Conservation (phyloP, 2,113 vertebrate species). For the human region GRCh38 chr6:122786001-122786500, state of each 20-base stretch:
- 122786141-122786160: not conserved
- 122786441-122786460: not conserved
- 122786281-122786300: not conserved
- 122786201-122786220: not conserved
- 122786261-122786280: not conserved
- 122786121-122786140: not conserved
- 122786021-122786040: not conserved
- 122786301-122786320: not conserved
- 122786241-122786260: not conserved
- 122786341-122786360: not conserved
- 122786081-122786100: constrained; percentile 39
- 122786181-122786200: not conserved
- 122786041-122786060: constrained; percentile 14
- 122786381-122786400: not conserved
- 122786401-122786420: not conserved
- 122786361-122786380: not conserved
- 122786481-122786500: not conserved
- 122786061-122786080: constrained; percentile 5
- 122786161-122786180: not conserved
- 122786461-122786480: not conserved
- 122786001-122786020: not conserved
- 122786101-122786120: not conserved
- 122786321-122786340: not conserved
- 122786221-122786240: not conserved
- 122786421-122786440: not conserved